phyloP scores from a whole-genome alignment of 2,113 vertebrate species.

The Illadopsis cleaveri region DNA sequence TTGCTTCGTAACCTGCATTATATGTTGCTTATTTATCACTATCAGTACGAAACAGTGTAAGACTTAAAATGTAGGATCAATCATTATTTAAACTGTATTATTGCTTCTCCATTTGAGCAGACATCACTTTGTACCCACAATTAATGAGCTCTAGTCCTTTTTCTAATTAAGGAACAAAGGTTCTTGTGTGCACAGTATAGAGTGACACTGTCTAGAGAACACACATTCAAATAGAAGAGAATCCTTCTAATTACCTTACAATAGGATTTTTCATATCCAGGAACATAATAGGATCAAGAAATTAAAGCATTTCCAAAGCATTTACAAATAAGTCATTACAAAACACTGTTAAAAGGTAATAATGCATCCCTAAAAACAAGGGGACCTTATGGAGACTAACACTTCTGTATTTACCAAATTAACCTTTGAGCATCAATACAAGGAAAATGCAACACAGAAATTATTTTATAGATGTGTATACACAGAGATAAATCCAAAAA shows the following conservation, averaged over 20 bases:
- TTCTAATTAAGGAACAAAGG: conserved; percentile 78
- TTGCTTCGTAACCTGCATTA: neutral
- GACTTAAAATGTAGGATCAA: conserved; percentile 8
- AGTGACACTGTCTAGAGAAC: conserved; percentile 67
- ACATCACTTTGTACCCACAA: conserved; percentile 69
- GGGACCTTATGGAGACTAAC: neutral
- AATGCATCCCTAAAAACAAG: conserved; percentile 45
- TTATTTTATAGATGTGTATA: conserved; percentile 44
- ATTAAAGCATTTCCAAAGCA: conserved; percentile 59
- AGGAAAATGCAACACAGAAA: conserved; percentile 44
- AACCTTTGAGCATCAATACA: conserved; percentile 31
- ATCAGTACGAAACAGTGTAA: neutral
- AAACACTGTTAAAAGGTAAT: conserved; percentile 63
- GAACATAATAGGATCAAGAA: conserved; percentile 67
- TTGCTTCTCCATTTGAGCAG: conserved; percentile 54
- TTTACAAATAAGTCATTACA: conserved; percentile 71
- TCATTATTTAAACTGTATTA: conserved; percentile 54
- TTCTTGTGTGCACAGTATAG: conserved; percentile 57
- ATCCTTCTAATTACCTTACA: conserved; percentile 74
- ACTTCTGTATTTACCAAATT: conserved; percentile 47
- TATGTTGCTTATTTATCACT: conserved; percentile 29
- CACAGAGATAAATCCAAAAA: neutral
- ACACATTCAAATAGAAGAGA: conserved; percentile 53
- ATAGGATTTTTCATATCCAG: conserved; percentile 73
- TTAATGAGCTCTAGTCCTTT: conserved; percentile 72